Percentiles rank a stretch among this genome's conserved stretches.
These are phyloP conservation scores for Crepidodera aurea DNA, from an alignment of 2,888 invertebrate species.

Conservation along the genomic window DNA sequence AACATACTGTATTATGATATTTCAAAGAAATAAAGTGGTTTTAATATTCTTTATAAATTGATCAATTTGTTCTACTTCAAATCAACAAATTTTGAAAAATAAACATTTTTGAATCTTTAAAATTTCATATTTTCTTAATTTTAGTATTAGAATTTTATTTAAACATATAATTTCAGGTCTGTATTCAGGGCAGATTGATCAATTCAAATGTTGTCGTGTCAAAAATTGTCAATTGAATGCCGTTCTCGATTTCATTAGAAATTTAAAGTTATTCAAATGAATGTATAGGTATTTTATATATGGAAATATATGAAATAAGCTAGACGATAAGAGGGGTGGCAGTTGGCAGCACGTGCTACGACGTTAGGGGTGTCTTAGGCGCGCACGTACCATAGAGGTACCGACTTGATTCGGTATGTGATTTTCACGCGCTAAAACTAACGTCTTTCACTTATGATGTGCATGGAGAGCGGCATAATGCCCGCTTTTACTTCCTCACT, in stretches of 20 bases:
- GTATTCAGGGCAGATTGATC: no score
- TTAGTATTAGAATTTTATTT: no score
- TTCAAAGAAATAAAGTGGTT: no score
- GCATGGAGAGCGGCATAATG: neutral
- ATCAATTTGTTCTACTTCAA: no score
- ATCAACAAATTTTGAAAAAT: no score
- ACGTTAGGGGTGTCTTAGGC: constrained; percentile 40
- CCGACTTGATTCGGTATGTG: constrained; percentile 49
- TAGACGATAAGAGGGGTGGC: constrained; percentile 31
- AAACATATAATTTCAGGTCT: no score
- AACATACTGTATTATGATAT: no score
- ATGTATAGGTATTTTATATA: constrained; percentile 37
- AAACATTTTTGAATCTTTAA: no score
- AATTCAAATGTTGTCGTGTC: no score
- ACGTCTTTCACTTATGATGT: constrained; percentile 44
- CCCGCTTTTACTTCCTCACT: constrained; percentile 22
- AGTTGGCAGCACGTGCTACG: constrained; percentile 47
- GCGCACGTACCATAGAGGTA: constrained; percentile 25
- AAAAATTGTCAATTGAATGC: neutral
- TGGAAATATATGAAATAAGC: constrained; percentile 40
- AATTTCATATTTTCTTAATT: no score
- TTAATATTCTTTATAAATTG: no score
- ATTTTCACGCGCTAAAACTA: constrained; percentile 53
- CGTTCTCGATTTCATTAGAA: neutral
- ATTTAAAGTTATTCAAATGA: constrained; percentile 32